A percentile compares a stretch with the other conserved stretches of the same genome.
These are phyloP conservation scores for Sula dactylatra DNA, from an alignment of 2,113 vertebrate species.

Conservation along the genomic window DNA sequence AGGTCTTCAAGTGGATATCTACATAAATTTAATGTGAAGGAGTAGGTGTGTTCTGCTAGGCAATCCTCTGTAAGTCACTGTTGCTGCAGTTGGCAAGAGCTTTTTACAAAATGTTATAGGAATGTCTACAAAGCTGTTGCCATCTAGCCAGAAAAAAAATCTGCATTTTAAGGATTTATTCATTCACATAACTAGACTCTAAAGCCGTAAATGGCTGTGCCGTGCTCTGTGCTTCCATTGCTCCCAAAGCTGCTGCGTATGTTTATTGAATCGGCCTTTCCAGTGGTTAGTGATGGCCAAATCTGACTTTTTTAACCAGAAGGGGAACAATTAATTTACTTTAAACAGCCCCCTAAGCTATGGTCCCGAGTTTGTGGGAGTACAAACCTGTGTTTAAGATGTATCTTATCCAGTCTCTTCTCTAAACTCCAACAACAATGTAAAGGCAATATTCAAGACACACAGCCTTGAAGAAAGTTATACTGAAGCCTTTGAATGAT, in stretches of 20 bases:
- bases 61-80: neutral
- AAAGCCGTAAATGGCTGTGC: neutral
- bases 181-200: neutral
- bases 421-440: neutral
- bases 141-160: neutral
- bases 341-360: neutral
- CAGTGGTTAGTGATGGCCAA: neutral
- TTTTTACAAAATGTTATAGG: neutral
- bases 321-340: neutral
- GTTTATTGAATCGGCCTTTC: neutral
- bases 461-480: neutral
- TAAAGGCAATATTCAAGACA: neutral
- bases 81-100: neutral
- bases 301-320: neutral
- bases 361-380: accelerated
- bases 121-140: neutral
- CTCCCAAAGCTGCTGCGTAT: neutral
- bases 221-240: neutral
- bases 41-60: neutral
- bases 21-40: neutral
- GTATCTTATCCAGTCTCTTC: neutral
- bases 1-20: neutral
- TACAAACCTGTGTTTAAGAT: neutral
- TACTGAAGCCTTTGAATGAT: neutral
- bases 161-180: neutral